Percentiles rank a stretch among this genome's conserved stretches.
phyloP scores from a whole-genome alignment of 2,888 invertebrate genomes.

The Tryphoninae sp. region DNA sequence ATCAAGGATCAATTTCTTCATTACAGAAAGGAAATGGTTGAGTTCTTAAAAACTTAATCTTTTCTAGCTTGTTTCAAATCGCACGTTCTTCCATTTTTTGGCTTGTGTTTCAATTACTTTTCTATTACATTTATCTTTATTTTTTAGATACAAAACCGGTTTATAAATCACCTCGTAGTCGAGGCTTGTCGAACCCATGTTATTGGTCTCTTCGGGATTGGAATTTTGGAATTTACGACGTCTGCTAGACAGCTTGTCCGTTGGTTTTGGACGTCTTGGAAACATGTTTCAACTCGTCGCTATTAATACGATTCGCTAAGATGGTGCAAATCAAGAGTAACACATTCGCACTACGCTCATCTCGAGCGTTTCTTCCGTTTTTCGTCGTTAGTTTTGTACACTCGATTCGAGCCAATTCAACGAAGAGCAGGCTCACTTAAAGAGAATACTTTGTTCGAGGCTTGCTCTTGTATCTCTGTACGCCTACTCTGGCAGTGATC shows the following conservation, averaged over 20 bases:
- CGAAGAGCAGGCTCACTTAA: background rate
- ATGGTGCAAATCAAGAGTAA: conserved; percentile 19
- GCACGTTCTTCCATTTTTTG: background rate
- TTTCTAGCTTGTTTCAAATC: too few species aligned
- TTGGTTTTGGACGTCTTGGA: conserved; percentile 59
- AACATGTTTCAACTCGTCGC: conserved; percentile 47
- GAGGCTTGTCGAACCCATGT: conserved; percentile 46
- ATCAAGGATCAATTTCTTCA: background rate
- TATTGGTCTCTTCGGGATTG: conserved; percentile 55
- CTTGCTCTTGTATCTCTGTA: background rate
- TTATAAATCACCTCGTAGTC: conserved; percentile 64
- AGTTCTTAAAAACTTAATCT: background rate
- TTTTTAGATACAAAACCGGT: background rate
- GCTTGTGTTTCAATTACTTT: conserved; percentile 9
- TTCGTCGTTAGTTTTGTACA: background rate
- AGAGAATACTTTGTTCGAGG: background rate
- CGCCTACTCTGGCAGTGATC: conserved; percentile 50
- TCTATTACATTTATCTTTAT: background rate
- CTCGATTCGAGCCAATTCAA: background rate
- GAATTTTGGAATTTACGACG: conserved; percentile 59
- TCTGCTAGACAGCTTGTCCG: conserved; percentile 65
- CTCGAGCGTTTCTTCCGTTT: conserved; percentile 7
- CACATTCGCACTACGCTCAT: conserved; percentile 34
- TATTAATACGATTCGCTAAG: conserved; percentile 29
- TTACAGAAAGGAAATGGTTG: background rate